phyloP scores from a whole-genome alignment of 2,888 invertebrate genomes.

The Megalurothrips usitatus region DNA sequence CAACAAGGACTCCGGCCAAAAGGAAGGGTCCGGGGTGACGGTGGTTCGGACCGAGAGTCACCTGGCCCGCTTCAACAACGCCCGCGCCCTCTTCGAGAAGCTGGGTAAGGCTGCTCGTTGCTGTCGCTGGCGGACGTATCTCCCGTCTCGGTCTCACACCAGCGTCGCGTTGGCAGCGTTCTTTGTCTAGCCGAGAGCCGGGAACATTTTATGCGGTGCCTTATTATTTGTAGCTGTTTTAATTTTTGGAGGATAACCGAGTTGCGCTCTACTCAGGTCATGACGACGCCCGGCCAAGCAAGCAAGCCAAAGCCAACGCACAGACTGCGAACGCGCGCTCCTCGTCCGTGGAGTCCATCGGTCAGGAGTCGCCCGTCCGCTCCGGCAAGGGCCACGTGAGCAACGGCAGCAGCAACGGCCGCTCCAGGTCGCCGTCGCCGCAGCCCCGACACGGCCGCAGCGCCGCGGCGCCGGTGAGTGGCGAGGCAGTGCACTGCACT shows the following conservation, averaged over 20 bases:
- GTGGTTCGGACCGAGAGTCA: conserved; percentile 84
- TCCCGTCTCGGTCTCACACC: too few relatives aligned
- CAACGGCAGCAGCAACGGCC: neutral
- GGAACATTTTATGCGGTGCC: too few relatives aligned
- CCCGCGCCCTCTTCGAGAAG: conserved; percentile 86
- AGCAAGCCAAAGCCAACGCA: neutral
- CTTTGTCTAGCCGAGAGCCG: too few relatives aligned
- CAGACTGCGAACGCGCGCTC: neutral
- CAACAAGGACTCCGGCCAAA: conserved; percentile 48
- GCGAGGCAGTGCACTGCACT: too few relatives aligned
- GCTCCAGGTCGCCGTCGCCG: neutral
- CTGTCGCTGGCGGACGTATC: neutral
- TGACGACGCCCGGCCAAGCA: neutral
- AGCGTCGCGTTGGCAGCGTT: too few relatives aligned
- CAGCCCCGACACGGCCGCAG: neutral
- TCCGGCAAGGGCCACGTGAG: neutral
- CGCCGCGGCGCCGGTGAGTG: too few relatives aligned
- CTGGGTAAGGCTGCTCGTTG: conserved; percentile 53
- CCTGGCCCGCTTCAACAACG: conserved; percentile 85
- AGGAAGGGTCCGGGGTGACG: conserved; percentile 53
- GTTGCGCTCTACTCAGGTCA: neutral
- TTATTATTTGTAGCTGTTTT: too few relatives aligned
- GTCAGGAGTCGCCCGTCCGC: neutral
- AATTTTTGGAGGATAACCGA: too few relatives aligned
- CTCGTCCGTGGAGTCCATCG: neutral